phyloP scores from a whole-genome alignment of 2,888 invertebrate genomes.

The Metacarcinus magister region DNA sequence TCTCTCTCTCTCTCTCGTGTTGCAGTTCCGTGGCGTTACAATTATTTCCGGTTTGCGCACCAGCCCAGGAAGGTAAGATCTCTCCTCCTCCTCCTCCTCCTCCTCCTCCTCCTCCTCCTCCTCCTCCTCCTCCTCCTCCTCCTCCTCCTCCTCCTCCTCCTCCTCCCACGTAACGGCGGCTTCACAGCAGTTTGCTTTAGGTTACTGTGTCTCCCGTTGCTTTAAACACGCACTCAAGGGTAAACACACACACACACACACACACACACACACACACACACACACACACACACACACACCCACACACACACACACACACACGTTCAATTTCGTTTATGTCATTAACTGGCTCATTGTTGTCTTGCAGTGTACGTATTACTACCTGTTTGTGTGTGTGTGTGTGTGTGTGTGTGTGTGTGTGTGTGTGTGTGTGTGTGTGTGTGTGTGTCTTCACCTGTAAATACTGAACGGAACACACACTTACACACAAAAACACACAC shows the following conservation, averaged over 20 bases:
- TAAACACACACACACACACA: background rate
- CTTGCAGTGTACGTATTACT: too few relatives aligned
- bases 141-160: background rate
- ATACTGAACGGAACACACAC: background rate
- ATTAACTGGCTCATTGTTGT: too few relatives aligned
- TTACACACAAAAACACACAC: too few relatives aligned
- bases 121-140: background rate
- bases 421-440: slow-evolving; percentile 2
- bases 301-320: background rate
- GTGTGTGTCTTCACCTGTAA: background rate
- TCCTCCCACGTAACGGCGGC: background rate
- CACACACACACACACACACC: slow-evolving; percentile 9
- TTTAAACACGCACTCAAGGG: background rate
- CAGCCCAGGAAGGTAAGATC: background rate
- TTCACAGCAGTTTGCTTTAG: slow-evolving; percentile 1
- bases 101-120: background rate
- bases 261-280: background rate
- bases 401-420: slow-evolving; percentile 21
- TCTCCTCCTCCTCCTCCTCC: background rate
- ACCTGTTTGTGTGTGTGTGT: background rate
- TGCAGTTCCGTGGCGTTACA: slow-evolving; percentile 36
- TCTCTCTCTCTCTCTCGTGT: slow-evolving; percentile 11
- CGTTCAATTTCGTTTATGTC: background rate
- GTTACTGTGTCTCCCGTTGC: slow-evolving; percentile 44
- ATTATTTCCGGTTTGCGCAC: slow-evolving; percentile 33